Evolutionary conservation across 2,888 invertebrate genomes (phyloP), one percentile per base, ranked within the genome.

Genomic region (Scaptomyza caliginosa): DNA sequence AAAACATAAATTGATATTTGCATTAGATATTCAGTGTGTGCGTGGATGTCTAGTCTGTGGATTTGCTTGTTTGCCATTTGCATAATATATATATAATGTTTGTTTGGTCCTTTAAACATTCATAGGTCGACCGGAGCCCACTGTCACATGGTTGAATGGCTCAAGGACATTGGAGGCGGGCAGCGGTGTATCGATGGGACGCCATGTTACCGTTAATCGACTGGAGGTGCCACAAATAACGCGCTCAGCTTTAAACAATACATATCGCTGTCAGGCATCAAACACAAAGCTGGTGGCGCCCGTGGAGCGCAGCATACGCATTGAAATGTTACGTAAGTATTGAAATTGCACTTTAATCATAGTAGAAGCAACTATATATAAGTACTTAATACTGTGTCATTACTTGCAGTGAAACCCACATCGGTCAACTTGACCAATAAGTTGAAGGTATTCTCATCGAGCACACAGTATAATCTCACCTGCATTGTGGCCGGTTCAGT

Each of bases 271-370:
- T 90, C 95, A 96, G 91, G 97, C 97, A 10, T 94, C 95, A 59
- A 97, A 97, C 90, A 97, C 97, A 40, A 96, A 96, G 90, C 94
- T 97, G 66, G 96, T 96, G 90, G 94, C 95, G 89, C 96, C 97
- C 1, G 94, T 95, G 57, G 96, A 97, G 91, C 95, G 95, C 90
- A 95, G 94, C 73, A 95, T 97, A 78, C 93, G 96, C 81, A 93
- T 97, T 82, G 96, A 97, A 91, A 94, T 97, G 93, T 94, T 96
- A 89, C 92, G 97, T 97, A 92, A 95, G 96, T 95, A 16, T 1
- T 3, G 2, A 13, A 32, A 4, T 13, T 21, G 19, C 8, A 30
- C 19, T 26, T n/a, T 13, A 46, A 28, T 46, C 5, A 13, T 13
- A 32, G 7, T 19, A 3, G 2, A 6, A 0, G 2, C 17, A 46